phyloP scores from a whole-genome alignment of 2,888 invertebrate genomes.

The Aromia moschata region DNA sequence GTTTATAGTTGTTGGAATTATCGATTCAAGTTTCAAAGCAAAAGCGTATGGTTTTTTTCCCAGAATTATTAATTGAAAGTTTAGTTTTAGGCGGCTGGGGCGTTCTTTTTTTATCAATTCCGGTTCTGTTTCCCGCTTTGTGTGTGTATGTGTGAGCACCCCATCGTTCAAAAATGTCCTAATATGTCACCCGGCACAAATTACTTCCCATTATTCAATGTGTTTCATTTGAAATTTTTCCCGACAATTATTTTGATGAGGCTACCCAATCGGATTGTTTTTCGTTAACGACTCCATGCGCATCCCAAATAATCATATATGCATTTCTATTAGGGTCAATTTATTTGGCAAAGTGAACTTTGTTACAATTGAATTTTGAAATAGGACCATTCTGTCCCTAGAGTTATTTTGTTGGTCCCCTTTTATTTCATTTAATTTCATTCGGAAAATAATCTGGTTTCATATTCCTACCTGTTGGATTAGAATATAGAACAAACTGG shows the following conservation, averaged over 20 bases:
- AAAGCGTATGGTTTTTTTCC: too few species aligned
- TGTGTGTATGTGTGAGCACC: conserved; percentile 3
- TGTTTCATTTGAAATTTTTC: conserved; percentile 54
- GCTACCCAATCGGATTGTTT: conserved; percentile 28
- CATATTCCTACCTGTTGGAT: too few species aligned
- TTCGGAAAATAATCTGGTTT: too few species aligned
- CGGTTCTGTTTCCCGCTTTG: conserved; percentile 18
- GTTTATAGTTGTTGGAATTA: too few species aligned
- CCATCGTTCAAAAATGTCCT: conserved; percentile 47
- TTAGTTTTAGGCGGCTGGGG: too few species aligned
- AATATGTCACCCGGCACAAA: conserved; percentile 52
- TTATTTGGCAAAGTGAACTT: neutral
- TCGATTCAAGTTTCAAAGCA: too few species aligned
- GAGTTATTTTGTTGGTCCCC: neutral
- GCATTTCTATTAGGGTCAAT: conserved; percentile 1
- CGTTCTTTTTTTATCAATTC: conserved; percentile 14
- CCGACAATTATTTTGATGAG: conserved; percentile 57
- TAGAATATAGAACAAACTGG: too few species aligned
- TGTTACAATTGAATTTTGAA: neutral
- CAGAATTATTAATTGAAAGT: too few species aligned
- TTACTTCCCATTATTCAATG: conserved; percentile 55
- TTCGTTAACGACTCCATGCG: conserved; percentile 14
- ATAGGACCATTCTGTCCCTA: neutral
- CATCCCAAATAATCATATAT: neutral
- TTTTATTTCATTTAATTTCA: too few species aligned